Conservation (phyloP, 2,888 invertebrate genomes). For the Schizotus pectinicornis region DNA sequence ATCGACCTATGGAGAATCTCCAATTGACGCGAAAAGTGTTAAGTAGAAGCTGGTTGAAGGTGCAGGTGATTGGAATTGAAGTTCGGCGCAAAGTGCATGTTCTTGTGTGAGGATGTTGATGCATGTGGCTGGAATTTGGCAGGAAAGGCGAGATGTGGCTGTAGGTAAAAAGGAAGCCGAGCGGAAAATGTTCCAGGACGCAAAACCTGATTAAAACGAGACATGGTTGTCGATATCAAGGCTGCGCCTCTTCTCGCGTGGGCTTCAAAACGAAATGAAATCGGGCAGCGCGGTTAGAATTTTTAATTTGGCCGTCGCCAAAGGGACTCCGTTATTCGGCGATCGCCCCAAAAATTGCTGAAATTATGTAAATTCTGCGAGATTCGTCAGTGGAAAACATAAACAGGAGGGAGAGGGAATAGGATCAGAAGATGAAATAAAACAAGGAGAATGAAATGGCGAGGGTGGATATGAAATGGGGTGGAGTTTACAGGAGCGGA, state of each 20-base stretch:
- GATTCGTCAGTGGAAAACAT: slow-evolving; percentile 52
- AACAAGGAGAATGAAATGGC: slow-evolving; percentile 61
- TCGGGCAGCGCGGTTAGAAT: not conserved
- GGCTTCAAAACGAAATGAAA: slow-evolving; percentile 11
- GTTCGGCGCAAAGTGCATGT: too few species aligned
- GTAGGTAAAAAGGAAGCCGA: slow-evolving; percentile 29
- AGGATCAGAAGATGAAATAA: slow-evolving; percentile 60
- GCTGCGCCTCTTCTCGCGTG: slow-evolving; percentile 2
- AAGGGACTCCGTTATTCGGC: slow-evolving; percentile 31
- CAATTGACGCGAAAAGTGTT: too few species aligned
- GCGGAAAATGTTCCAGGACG: slow-evolving; percentile 37
- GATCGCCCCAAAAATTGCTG: slow-evolving; percentile 49
- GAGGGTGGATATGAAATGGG: slow-evolving; percentile 59
- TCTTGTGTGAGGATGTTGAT: too few species aligned
- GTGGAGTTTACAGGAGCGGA: slow-evolving; percentile 65
- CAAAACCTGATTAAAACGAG: slow-evolving; percentile 39
- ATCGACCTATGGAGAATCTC: too few species aligned
- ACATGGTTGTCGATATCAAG: slow-evolving; percentile 31
- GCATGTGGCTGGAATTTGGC: too few species aligned
- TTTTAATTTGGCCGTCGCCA: slow-evolving; percentile 27
- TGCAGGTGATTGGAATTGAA: too few species aligned
- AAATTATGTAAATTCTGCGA: slow-evolving; percentile 58
- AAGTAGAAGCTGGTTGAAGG: too few species aligned
- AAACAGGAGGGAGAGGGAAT: slow-evolving; percentile 45
- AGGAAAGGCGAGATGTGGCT: too few species aligned